Conservation (phyloP, 92 coral and sea anemone genomes). For the Meandrina meandrites region DNA sequence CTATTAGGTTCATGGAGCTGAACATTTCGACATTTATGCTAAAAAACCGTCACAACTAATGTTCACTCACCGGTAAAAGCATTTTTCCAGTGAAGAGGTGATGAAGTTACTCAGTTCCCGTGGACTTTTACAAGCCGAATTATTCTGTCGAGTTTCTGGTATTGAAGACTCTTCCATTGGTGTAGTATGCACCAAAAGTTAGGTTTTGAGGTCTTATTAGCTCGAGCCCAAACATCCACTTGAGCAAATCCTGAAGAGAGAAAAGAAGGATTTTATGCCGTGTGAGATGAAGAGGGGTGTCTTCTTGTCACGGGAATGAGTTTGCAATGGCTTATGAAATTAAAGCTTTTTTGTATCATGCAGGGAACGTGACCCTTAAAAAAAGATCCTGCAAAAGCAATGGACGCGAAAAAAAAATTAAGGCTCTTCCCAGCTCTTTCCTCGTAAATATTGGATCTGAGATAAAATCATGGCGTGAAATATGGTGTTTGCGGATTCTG, state of each 20-base stretch:
- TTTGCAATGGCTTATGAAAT: no score
- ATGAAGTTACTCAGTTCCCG: constrained; percentile 59
- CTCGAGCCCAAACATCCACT: neutral
- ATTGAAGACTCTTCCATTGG: neutral
- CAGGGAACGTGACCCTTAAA: no score
- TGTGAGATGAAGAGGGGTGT: neutral
- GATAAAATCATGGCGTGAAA: no score
- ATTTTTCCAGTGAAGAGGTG: constrained; percentile 69
- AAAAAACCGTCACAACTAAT: neutral
- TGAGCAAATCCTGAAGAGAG: neutral
- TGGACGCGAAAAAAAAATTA: no score
- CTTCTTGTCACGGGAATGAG: no score
- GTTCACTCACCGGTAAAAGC: constrained; percentile 75
- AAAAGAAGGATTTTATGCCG: neutral
- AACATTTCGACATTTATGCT: no score
- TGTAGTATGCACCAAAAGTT: neutral
- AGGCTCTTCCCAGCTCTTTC: no score
- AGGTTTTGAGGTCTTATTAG: neutral
- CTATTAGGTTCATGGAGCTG: no score
- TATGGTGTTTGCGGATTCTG: no score
- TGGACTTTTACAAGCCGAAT: neutral
- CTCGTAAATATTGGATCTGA: no score
- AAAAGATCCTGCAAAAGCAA: no score
- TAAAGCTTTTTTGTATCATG: no score
- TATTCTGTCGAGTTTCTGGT: neutral